Base-by-base conservation (phyloP, 2,888 invertebrate species). In the Cryptocheilus praepositus region DNA sequence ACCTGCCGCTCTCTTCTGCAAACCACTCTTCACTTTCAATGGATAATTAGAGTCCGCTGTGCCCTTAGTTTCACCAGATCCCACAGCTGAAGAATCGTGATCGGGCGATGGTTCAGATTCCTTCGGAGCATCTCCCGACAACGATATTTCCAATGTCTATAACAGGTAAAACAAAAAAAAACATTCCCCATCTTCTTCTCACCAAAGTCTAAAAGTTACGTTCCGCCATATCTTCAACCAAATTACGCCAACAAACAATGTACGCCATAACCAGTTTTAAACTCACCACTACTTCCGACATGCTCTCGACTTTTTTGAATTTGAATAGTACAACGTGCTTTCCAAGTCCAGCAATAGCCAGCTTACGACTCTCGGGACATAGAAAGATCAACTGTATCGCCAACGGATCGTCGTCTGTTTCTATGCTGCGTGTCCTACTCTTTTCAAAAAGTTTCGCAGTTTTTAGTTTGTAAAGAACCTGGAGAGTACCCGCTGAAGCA, bases 381-480 rank as follows among this genome's bases (percentile, higher is more conserved):
- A 99, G 92, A 83, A 95, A 94, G 86, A 97, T 93, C 87, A 95
- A 92, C 90, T 97, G 96, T 83, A 98, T 92, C 70, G 96, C 96
- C 88, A 98, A 94, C 51, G 97, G 97, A 85, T 96, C 95, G 74
- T 98, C 97, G 79, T 95, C 95, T 60, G 90, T 87, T 77, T 93
- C 93, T 81, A 92, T 86, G 78, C 93, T 93, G 74, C 92, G 90
- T 66, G 92, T 89, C 86, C 91, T 92, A 74, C 93, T 93, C 85
- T 93, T 93, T 87, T 95, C 95, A 89, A 95, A 95, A 64, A 95
- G 92, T 79, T 98, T 98, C 80, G 96, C 95, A 87, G 98, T 98
- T 92, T 98, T 99, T 86, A 99, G 91, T 92, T 98, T 98, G 91
- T 99, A 99, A 86, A 99, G 92, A 85, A 98, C 95, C 92, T 98